Base-by-base conservation (phyloP, 1,140 invertebrate genomes). In the Neuroterus valhalla region DNA sequence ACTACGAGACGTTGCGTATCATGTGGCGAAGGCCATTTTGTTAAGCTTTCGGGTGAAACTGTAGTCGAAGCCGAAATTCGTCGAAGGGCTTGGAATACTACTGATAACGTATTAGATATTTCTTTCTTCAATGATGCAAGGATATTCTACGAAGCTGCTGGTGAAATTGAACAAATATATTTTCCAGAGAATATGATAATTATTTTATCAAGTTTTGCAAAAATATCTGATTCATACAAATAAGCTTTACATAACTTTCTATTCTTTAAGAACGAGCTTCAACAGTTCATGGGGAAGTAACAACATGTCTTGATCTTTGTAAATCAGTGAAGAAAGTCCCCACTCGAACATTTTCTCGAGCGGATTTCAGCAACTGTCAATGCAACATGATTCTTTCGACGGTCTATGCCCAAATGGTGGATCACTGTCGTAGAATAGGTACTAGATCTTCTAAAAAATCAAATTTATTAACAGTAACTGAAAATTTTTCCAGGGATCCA, bases 401-500 rank as follows among this genome's bases (percentile, higher is more conserved):
- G 0, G 89, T 90, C n/a, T 93, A 93, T 67, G 88, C 85, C 1
- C 92, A 93, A 80, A 87, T 92, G 4, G 85, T 93, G 17, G 89
- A 91, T 8, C 92, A 93, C 75, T 93, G 91, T 78, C 85, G 86
- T 23, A 91, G 90, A 44, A 91, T 92, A 68, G 91, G 92, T 92
- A 84, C 83, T 75, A 11, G 11, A 52, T 66, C 52, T 71, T 80
- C 8, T 70, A 55, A 68, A 15, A 21, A 10, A 15, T 14, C n/a
- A 70, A 72, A 74, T 50, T 69, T 45, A 15, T 42, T 19, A 14
- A 62, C 11, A 42, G 23, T 43, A 19, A 21, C 38, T 50, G 17
- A 3, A 43, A 38, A 66, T 23, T n/a, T 71, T 77, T 75, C 42
- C 38, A 89, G 89, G 86, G 42, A 80, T 82, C 1, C 82, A 79